Conservation (phyloP, 1,140 invertebrate genomes). For the Drosophila ficusphila region DNA sequence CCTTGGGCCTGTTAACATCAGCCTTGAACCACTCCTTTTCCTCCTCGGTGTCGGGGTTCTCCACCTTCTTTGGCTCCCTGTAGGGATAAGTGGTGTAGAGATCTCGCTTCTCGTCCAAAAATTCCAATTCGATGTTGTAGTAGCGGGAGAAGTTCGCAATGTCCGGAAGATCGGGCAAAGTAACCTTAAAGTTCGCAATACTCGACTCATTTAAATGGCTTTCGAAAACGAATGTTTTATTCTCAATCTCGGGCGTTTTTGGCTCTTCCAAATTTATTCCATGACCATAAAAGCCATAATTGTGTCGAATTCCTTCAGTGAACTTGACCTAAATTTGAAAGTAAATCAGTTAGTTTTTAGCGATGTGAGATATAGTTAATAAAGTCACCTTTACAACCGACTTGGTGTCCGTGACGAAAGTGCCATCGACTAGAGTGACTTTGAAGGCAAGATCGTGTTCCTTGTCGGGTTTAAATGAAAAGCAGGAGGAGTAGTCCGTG, state of each 20-base stretch:
- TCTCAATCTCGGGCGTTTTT: conserved; percentile 52
- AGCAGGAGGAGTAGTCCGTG: conserved; percentile 89
- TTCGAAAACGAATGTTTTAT: conserved; percentile 49
- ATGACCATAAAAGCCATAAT: conserved; percentile 32
- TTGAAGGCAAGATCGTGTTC: conserved; percentile 87
- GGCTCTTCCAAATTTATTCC: conserved; percentile 18
- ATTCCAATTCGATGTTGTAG: conserved; percentile 59
- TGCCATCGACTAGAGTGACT: conserved; percentile 61
- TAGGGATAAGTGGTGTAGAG: conserved; percentile 69
- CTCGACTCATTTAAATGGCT: conserved; percentile 67
- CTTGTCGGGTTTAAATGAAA: conserved; percentile 94
- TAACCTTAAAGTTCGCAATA: conserved; percentile 56
- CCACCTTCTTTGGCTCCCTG: conserved; percentile 70
- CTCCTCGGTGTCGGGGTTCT: conserved; percentile 13
- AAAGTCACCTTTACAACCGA: conserved; percentile 87
- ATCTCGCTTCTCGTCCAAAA: conserved; percentile 55
- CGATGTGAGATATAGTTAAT: no score
- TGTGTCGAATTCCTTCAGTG: conserved; percentile 84
- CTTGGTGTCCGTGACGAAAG: conserved; percentile 63
- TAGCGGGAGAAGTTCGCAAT: conserved; percentile 66
- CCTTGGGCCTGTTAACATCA: conserved; percentile 44
- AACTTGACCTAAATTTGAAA: conserved; percentile 84
- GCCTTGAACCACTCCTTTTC: conserved; percentile 67
- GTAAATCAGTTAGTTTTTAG: background rate
- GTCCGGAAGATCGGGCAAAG: conserved; percentile 64